These are phyloP conservation scores for Medauroidea extradentata DNA, from an alignment of 1,140 invertebrate genomes.

Conservation along the genomic window DNA sequence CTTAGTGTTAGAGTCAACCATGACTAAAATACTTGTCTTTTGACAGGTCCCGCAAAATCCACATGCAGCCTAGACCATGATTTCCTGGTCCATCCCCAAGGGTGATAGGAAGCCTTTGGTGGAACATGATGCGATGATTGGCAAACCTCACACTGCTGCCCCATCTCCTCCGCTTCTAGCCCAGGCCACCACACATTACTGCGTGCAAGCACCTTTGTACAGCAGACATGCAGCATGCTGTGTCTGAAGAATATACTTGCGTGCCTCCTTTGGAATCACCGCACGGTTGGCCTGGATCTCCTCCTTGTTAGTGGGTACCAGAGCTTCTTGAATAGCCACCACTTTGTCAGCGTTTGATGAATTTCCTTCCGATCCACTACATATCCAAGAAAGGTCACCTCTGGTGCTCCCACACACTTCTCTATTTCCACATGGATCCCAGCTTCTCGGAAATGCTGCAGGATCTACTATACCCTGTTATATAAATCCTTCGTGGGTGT, in stretches of 20 bases:
- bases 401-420: too few relatives aligned
- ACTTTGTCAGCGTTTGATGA: too few relatives aligned
- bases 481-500: too few relatives aligned
- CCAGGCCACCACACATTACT: constrained; percentile 40
- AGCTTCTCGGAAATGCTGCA: too few relatives aligned
- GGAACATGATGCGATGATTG: constrained; percentile 10
- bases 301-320: too few relatives aligned
- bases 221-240: constrained; percentile 37
- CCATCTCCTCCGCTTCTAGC: constrained; percentile 34
- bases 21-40: constrained; percentile 26
- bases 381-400: too few relatives aligned
- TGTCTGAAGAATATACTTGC: constrained; percentile 25
- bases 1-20: constrained; percentile 31
- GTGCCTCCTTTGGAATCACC: constrained; percentile 29
- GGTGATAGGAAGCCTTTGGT: constrained; percentile 19
- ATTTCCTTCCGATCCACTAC: too few relatives aligned
- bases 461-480: too few relatives aligned
- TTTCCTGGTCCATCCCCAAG: constrained; percentile 27
- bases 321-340: too few relatives aligned
- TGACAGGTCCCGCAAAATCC: constrained; percentile 35
- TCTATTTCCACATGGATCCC: too few relatives aligned
- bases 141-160: constrained; percentile 28
- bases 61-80: constrained; percentile 36
- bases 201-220: constrained; percentile 39
- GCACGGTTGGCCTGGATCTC: constrained; percentile 35